These are phyloP conservation scores for Astreopora myriophthalma DNA, from an alignment of 64 coral and sea anemone species.

Conservation along the genomic window DNA sequence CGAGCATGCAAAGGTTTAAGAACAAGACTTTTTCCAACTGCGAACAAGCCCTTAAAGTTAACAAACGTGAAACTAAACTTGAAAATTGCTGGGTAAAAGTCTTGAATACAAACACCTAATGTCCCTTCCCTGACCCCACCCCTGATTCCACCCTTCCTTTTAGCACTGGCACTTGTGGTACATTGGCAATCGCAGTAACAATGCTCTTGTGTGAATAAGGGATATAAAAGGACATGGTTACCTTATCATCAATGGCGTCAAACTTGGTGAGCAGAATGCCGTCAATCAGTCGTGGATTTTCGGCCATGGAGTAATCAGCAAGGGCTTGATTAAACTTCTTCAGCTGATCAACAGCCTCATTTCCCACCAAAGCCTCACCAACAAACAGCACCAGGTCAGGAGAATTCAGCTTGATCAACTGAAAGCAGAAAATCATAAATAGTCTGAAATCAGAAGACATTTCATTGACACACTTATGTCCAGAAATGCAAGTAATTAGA, in stretches of 20 bases:
- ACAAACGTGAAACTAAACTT: no score
- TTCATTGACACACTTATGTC: no score
- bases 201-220: neutral
- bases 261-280: constrained; percentile 94
- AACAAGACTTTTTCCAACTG: no score
- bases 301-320: constrained; percentile 90
- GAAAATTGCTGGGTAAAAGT: no score
- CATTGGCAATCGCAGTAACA: no score
- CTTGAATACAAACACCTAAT: no score
- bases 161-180: no score
- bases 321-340: constrained; percentile 97
- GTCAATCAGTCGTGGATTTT: constrained; percentile 91
- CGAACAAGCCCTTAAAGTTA: no score
- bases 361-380: constrained; percentile 97
- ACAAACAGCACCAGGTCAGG: constrained; percentile 98
- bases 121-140: no score
- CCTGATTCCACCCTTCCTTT: no score
- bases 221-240: neutral
- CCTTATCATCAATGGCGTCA: constrained; percentile 99
- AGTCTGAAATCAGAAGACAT: neutral
- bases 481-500: no score
- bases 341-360: constrained; percentile 96
- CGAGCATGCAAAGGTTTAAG: no score
- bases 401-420: constrained; percentile 94
- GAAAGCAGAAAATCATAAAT: constrained; percentile 3